Conservation (phyloP, 2,888 invertebrate genomes). For the Arge pagana region DNA sequence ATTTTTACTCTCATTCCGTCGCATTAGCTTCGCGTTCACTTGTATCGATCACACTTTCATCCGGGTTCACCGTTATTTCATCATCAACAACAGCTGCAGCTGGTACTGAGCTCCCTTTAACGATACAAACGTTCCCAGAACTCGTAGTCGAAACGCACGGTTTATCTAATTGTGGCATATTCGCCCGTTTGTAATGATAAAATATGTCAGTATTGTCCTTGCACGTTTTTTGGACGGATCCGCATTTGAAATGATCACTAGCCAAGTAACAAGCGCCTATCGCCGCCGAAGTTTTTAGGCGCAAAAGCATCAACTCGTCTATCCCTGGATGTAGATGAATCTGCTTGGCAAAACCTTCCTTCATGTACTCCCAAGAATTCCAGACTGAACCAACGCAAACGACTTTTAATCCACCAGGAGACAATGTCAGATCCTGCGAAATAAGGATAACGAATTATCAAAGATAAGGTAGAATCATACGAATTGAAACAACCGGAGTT, state of each 20-base stretch:
- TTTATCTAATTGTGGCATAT: no score
- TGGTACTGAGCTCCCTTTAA: no score
- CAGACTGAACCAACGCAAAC: conserved; percentile 96
- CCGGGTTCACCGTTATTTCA: no score
- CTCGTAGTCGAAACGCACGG: no score
- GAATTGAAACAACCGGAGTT: neutral
- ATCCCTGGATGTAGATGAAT: conserved; percentile 60
- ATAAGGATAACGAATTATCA: conserved; percentile 2
- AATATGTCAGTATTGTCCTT: conserved; percentile 71
- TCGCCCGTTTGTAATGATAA: conserved; percentile 61
- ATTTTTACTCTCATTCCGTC: no score
- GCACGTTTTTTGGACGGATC: conserved; percentile 71
- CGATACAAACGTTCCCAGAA: no score
- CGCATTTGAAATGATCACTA: conserved; percentile 69
- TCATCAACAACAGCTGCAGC: no score
- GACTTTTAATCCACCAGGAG: conserved; percentile 69
- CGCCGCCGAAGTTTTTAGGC: conserved; percentile 76
- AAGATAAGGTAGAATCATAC: neutral
- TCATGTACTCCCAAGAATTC: conserved; percentile 85
- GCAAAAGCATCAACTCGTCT: conserved; percentile 67
- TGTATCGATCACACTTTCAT: no score
- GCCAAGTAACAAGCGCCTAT: conserved; percentile 87
- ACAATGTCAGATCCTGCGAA: conserved; percentile 59
- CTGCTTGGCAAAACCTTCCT: conserved; percentile 69
- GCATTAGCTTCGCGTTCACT: no score